Evolutionary conservation across 1,140 invertebrate genomes (phyloP).

Genomic region (Drosophila seguyi): DNA sequence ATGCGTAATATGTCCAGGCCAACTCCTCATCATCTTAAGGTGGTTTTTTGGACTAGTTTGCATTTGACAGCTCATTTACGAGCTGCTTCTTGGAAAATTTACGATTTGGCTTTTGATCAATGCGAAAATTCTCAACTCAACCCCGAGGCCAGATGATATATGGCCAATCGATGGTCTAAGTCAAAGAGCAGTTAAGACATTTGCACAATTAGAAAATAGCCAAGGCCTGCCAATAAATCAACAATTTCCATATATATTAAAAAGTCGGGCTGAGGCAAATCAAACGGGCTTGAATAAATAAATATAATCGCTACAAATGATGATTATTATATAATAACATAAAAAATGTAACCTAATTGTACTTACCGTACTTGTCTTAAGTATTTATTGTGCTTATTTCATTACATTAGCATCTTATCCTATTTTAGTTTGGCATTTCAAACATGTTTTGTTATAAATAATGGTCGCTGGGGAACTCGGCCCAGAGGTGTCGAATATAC

Average conservation of each 20-base stretch:
- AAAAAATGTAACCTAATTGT: not conserved
- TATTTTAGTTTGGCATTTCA: not conserved
- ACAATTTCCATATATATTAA: slow-evolving; percentile 1
- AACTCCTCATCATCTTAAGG: slow-evolving; percentile 30
- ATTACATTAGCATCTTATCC: not conserved
- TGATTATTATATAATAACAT: slow-evolving; percentile 18
- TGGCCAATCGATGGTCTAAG: slow-evolving; percentile 49
- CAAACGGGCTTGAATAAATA: slow-evolving; percentile 8
- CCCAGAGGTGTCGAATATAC: not conserved
- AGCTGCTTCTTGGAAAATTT: slow-evolving; percentile 28
- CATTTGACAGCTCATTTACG: slow-evolving; percentile 51
- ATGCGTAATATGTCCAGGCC: slow-evolving; percentile 23
- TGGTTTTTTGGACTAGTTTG: slow-evolving; percentile 37
- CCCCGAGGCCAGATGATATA: slow-evolving; percentile 44
- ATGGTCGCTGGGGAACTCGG: not conserved
- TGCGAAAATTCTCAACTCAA: slow-evolving; percentile 30
- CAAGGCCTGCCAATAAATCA: slow-evolving; percentile 48
- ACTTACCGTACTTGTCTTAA: too few relatives aligned
- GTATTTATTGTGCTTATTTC: not conserved
- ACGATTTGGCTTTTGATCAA: slow-evolving; percentile 42
- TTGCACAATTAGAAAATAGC: slow-evolving; percentile 54
- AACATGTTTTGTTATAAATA: slow-evolving; percentile 4
- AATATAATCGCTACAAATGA: slow-evolving; percentile 40
- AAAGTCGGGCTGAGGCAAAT: not conserved
- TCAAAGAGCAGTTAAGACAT: slow-evolving; percentile 36